Base-by-base conservation (phyloP, 2,113 vertebrate species). In the human region DNA sequence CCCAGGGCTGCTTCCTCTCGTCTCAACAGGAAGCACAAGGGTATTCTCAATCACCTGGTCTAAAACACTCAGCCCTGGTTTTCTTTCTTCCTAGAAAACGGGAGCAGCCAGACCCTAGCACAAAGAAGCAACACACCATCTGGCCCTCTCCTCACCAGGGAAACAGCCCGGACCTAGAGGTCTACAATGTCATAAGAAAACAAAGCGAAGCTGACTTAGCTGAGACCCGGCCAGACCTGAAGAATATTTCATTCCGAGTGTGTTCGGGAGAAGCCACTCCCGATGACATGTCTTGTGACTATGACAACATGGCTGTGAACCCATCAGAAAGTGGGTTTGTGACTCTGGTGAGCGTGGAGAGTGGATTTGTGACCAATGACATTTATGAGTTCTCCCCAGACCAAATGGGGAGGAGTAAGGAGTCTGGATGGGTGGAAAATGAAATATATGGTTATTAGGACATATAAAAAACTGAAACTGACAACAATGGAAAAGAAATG, bases 381-480 rank as follows among this genome's bases (percentile, higher is more conserved):
- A 99, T 99, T 78, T 99, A 99, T 32, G 99, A 99, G 97, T 98
- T 99, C 81, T 99, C 99, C 61, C 98, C 97, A 23, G 97, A 98
- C 90, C 94, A 20, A 14, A 97, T 90, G 17, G 98, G 96, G 90
- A 98, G 94, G 93, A 98, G 98, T 98, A 89, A 98, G 85, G 99
- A 99, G 82, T 98, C 99, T 0, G 98, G 99, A 50, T 99, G 99
- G 99, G 99, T 99, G 80, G 99, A 99, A 95, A 99, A 99, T 75
- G 99, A 99, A 98, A 99, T 99, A 95, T 99, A 99, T 76, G 99
- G 99, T 84, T 99, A 98, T 86, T 99, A 92, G 98, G 84, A 70
- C 7, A 6, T 40, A 64, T 7, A 14, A 59, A 22, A 80, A 35
- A 3, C 18, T 30, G n/a, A 85, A 88, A 87, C 13, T 18, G 30